Base-by-base conservation (phyloP, 1,140 invertebrate species). In the Sesamia nonagrioides region DNA sequence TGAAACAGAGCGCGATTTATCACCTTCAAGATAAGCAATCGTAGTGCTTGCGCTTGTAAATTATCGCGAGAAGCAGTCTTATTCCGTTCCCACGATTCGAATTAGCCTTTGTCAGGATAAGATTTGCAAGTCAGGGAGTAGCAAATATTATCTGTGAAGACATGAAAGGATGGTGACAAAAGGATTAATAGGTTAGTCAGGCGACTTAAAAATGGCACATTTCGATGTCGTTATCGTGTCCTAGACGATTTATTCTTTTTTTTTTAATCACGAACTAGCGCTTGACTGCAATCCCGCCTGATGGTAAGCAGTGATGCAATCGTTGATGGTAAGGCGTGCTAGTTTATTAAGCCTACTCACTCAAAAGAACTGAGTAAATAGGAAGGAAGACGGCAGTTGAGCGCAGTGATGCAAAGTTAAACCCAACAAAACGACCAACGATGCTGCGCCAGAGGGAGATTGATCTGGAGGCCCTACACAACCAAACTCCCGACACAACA, bases 221-320 rank as follows among this genome's bases (percentile, higher is more conserved):
- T 60, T 21, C 40, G 56, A 60, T 18, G 35, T 40, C 18, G 52
- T 74, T 74, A 58, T 74, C 54, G 54, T 74, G 37, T 60, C 40
- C 15, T 45, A 45, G 71, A 60, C 71, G 37, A 45, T 74, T 74
- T 74, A 74, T 74, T 60, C n/a, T n/a, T n/a, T n/a, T n/a, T n/a
- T n/a, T n/a, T n/a, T n/a, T n/a, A n/a, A n/a, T n/a, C n/a, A n/a
- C n/a, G n/a, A n/a, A n/a, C n/a, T n/a, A n/a, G n/a, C n/a, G n/a
- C n/a, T n/a, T n/a, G n/a, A n/a, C n/a, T n/a, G n/a, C n/a, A n/a
- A n/a, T n/a, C n/a, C n/a, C n/a, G n/a, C n/a, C n/a, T n/a, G n/a
- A n/a, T n/a, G n/a, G n/a, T n/a, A n/a, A n/a, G n/a, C n/a, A n/a
- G n/a, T n/a, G n/a, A n/a, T n/a, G n/a, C n/a, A n/a, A n/a, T n/a